Percentiles rank a stretch among this genome's conserved stretches.
Conservation (phyloP, 2,797 vertebrate species). For the Gephyroberyx darwinii region DNA sequence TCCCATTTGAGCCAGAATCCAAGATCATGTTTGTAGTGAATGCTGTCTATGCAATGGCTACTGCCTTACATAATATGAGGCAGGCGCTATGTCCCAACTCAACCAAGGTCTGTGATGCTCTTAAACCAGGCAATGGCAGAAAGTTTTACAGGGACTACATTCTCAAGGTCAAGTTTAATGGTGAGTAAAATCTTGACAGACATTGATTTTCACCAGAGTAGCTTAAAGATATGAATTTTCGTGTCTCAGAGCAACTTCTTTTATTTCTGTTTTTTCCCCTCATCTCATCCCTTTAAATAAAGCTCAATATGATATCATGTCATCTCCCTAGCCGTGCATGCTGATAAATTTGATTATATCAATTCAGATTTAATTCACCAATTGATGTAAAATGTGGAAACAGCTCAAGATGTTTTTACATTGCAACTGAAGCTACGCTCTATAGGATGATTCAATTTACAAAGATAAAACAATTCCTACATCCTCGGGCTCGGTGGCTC, state of each 20-base stretch:
- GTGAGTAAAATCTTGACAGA: constrained; percentile 78
- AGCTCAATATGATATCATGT: constrained; percentile 8
- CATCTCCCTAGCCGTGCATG: constrained; percentile 14
- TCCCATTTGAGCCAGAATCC: constrained; percentile 93
- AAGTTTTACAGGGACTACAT: constrained; percentile 97
- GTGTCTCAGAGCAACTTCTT: neutral
- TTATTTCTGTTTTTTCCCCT: constrained; percentile 10
- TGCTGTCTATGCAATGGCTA: constrained; percentile 95
- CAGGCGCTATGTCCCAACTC: constrained; percentile 90
- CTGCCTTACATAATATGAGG: constrained; percentile 95
- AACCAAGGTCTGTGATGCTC: constrained; percentile 90
- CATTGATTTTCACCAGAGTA: neutral
- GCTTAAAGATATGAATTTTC: neutral
- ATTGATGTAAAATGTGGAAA: constrained; percentile 47
- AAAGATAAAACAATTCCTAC: constrained; percentile 51
- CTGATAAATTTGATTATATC: constrained; percentile 36
- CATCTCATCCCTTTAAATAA: constrained; percentile 12
- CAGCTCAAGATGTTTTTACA: constrained; percentile 38
- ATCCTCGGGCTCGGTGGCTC: constrained; percentile 29
- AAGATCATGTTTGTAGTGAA: constrained; percentile 99
- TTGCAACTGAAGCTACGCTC: constrained; percentile 40
- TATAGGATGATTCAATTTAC: constrained; percentile 55
- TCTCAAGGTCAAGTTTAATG: constrained; percentile 95
- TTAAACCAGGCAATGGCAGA: constrained; percentile 92
- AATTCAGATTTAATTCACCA: constrained; percentile 39